Conservation (phyloP, 1,140 invertebrate species). For the Trichonephila clavata region DNA sequence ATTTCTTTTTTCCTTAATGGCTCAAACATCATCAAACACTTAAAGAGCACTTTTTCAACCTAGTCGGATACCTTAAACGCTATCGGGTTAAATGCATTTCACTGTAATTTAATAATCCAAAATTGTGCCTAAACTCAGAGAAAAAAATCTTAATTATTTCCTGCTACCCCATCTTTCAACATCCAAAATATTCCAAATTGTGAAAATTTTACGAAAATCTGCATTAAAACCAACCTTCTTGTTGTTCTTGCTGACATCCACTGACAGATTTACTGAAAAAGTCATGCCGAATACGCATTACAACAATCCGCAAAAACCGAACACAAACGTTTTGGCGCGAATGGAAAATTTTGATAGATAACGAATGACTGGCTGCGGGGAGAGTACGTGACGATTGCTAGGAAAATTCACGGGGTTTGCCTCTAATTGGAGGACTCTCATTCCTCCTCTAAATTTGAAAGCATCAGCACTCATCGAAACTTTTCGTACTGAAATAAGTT, state of each 20-base stretch:
- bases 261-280: background rate
- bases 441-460: slow-evolving; percentile 5
- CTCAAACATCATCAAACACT: too few species aligned
- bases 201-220: background rate
- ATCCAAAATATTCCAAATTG: background rate
- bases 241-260: too few species aligned
- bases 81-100: too few species aligned
- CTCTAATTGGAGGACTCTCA: slow-evolving; percentile 28
- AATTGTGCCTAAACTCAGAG: too few species aligned
- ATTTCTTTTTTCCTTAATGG: too few species aligned
- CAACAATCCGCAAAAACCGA: background rate
- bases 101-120: too few species aligned
- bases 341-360: slow-evolving; percentile 27
- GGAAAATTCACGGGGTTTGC: background rate
- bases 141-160: too few species aligned
- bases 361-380: background rate
- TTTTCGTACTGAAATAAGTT: background rate
- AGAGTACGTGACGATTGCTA: slow-evolving; percentile 35
- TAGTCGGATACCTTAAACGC: too few species aligned
- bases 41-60: too few species aligned
- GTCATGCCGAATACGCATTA: background rate
- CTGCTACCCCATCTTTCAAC: too few species aligned
- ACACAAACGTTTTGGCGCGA: background rate
- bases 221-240: background rate
- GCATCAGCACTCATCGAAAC: slow-evolving; percentile 18